These are phyloP conservation scores for Strigops habroptila DNA, from an alignment of 2,113 vertebrate genomes.

Conservation along the genomic window DNA sequence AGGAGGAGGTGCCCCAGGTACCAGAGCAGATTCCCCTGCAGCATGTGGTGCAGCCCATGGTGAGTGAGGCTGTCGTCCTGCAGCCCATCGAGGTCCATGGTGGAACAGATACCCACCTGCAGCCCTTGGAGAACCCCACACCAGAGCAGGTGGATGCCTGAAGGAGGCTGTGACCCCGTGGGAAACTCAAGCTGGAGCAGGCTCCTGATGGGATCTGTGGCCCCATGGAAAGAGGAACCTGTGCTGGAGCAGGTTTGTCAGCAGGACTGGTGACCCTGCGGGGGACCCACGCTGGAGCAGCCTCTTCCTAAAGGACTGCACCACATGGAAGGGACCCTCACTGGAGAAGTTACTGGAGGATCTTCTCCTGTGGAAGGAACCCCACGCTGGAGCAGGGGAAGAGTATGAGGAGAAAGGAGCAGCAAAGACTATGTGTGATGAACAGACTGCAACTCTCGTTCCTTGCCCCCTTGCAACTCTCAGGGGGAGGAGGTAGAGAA, in stretches of 20 bases:
- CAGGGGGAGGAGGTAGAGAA: background rate
- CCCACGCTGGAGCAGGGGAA: background rate
- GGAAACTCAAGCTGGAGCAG: background rate
- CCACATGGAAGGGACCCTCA: background rate
- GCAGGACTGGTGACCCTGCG: background rate
- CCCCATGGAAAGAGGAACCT: too few relatives aligned
- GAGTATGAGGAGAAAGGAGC: background rate
- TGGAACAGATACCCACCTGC: background rate
- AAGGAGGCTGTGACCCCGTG: background rate
- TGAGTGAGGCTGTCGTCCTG: background rate
- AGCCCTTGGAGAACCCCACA: background rate
- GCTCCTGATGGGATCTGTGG: background rate
- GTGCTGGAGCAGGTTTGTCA: too few relatives aligned
- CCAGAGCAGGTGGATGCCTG: background rate
- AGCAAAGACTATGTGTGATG: background rate
- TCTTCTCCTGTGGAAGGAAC: background rate
- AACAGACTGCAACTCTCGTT: background rate
- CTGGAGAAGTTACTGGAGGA: background rate
- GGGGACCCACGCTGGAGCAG: background rate
- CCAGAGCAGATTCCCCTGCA: background rate
- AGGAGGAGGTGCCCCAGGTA: background rate
- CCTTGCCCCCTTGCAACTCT: accelerated
- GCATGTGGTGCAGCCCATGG: background rate
- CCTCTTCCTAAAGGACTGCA: background rate
- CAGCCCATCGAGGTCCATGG: background rate